Conservation (phyloP, 2,888 invertebrate species). For the Volucella inflata region DNA sequence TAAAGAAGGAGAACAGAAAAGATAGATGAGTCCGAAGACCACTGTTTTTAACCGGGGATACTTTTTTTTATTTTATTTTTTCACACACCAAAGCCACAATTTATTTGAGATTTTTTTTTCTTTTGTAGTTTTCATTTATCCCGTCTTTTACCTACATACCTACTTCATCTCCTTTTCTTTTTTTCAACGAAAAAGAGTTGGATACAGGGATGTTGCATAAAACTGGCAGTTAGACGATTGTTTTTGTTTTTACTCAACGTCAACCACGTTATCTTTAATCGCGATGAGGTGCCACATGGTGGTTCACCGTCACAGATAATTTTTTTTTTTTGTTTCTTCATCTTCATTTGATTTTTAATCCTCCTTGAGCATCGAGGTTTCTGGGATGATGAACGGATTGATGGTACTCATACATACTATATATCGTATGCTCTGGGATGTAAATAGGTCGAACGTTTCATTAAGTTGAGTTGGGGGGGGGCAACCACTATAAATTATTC, state of each 20-base stretch:
- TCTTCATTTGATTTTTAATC: background rate
- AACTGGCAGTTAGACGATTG: constrained; percentile 35
- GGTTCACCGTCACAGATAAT: constrained; percentile 72
- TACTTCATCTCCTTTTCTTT: constrained; percentile 19
- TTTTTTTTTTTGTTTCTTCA: background rate
- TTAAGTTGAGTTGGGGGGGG: constrained; percentile 20
- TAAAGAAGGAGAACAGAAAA: constrained; percentile 22
- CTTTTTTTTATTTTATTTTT: constrained; percentile 55
- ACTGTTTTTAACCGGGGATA: constrained; percentile 23
- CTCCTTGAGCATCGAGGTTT: background rate
- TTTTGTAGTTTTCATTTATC: too few relatives aligned
- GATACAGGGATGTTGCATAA: constrained; percentile 32
- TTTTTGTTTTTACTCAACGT: constrained; percentile 12
- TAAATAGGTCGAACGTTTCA: constrained; percentile 34
- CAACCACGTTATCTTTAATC: constrained; percentile 70
- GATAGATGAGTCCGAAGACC: constrained; percentile 53
- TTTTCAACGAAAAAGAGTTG: constrained; percentile 19
- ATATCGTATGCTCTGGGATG: constrained; percentile 15
- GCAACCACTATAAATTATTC: constrained; percentile 62
- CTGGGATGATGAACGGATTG: constrained; percentile 45
- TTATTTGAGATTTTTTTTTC: constrained; percentile 21
- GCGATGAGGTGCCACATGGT: constrained; percentile 75
- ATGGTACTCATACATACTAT: constrained; percentile 7
- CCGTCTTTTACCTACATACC: constrained; percentile 1
- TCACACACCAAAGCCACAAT: constrained; percentile 71